Conservation (phyloP, 1,140 invertebrate species). For the Magallana angulata region DNA sequence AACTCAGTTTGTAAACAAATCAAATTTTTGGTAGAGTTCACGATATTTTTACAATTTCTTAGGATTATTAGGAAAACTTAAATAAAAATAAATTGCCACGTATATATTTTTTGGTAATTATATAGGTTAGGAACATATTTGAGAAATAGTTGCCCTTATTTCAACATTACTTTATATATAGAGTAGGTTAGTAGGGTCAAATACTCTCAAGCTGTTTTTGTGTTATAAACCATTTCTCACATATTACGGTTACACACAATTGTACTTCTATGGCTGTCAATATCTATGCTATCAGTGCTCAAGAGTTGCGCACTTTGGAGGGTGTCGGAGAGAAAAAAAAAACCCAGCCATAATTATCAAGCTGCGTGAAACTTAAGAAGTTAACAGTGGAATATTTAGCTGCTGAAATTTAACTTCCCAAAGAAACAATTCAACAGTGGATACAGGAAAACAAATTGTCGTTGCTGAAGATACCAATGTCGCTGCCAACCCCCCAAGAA, state of each 20-base stretch:
- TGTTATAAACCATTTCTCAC: background rate
- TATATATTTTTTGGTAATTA: background rate
- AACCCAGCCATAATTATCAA: constrained; percentile 17
- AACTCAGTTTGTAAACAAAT: too few relatives aligned
- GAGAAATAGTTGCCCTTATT: background rate
- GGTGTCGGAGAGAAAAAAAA: constrained; percentile 17
- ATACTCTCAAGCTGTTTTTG: background rate
- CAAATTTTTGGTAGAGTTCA: background rate
- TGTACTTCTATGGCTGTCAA: background rate
- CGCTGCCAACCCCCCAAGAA: background rate
- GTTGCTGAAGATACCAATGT: too few relatives aligned
- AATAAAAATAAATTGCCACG: too few relatives aligned
- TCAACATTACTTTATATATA: too few relatives aligned
- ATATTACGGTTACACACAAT: background rate
- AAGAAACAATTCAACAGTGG: too few relatives aligned
- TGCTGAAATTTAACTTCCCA: too few relatives aligned
- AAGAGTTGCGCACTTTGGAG: background rate
- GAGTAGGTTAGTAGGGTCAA: constrained; percentile 11
- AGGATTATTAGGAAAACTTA: too few relatives aligned
- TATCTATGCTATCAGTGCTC: background rate
- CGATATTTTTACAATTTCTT: background rate
- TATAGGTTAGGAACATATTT: background rate
- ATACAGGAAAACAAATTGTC: too few relatives aligned
- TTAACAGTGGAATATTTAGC: too few relatives aligned
- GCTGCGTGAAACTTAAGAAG: background rate